Conservation (phyloP, 2,797 vertebrate genomes). For the Xenopus petersii region DNA sequence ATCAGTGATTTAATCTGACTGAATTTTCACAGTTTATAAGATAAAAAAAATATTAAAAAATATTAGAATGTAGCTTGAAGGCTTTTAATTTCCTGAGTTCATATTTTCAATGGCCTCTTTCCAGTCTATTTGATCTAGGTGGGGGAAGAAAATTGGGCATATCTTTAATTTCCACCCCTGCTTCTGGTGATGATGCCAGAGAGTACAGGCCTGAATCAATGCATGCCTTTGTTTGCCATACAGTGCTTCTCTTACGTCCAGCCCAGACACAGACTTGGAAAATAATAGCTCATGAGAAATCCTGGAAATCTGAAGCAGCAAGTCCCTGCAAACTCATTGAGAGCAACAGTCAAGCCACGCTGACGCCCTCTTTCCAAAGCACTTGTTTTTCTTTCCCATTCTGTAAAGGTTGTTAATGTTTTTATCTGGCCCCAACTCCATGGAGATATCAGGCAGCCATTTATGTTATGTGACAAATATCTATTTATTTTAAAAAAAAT, state of each 20-base stretch:
- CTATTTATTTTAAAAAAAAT: no score
- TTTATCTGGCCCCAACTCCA: slow-evolving; percentile 2
- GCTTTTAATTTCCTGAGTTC: slow-evolving; percentile 23
- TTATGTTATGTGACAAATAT: no score
- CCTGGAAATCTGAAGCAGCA: slow-evolving; percentile 32
- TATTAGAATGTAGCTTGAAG: slow-evolving; percentile 1
- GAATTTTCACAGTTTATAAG: no score
- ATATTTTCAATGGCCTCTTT: slow-evolving; percentile 41
- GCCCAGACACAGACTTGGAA: slow-evolving; percentile 35
- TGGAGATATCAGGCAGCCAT: background rate
- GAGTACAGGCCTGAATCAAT: slow-evolving; percentile 28
- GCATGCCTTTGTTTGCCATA: slow-evolving; percentile 36
- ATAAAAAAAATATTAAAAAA: no score
- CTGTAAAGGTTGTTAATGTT: slow-evolving; percentile 5
- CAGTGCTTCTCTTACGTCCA: slow-evolving; percentile 15
- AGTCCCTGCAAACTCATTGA: slow-evolving; percentile 36
- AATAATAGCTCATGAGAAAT: slow-evolving; percentile 43
- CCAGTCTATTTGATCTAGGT: slow-evolving; percentile 47
- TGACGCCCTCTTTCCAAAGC: slow-evolving; percentile 18
- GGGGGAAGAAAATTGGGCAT: slow-evolving; percentile 39
- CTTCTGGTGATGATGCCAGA: slow-evolving; percentile 25
- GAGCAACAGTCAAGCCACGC: slow-evolving; percentile 1
- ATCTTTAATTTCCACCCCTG: slow-evolving; percentile 37
- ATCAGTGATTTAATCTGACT: no score
- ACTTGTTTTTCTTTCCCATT: slow-evolving; percentile 32